Base-by-base conservation (phyloP, 1,140 invertebrate genomes). In the Tetragonula clypearis region DNA sequence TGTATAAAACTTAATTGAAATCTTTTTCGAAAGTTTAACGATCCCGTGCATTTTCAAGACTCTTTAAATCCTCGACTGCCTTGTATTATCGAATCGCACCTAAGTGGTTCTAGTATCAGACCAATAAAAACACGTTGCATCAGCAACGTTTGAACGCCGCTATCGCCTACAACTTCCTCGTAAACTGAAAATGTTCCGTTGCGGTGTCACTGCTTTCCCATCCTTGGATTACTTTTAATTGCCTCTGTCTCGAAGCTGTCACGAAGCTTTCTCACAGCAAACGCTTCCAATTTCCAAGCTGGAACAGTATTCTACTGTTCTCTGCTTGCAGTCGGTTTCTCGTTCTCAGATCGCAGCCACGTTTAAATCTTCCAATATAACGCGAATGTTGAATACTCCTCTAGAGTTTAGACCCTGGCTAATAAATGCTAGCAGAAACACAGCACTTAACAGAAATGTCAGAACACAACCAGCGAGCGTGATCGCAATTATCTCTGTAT, bases 391-490 rank as follows among this genome's bases (percentile, higher is more conserved):
- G 55, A 66, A 53, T 35, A 56, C 56, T 35, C 21, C 15, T 66
- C 35, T 35, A 62, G 60, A 62, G 60, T 68, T 17, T 66, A 66
- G 15, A 30, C 8, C 0, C 0, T 23, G 21, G 49, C 30, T 53
- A 76, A 60, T 41, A 41, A 56, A 41, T 2, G 30, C 23, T 23
- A 72, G 12, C 26, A 19, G 6, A 11, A 8, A 8, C 26, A 15
- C 23, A 56, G 26, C 73, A 56, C 60, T 78, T 55, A 69, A 56
- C 30, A 56, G 53, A 83, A 78, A 83, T 69, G 82, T 83, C 82
- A 83, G 35, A 21, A 49, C 23, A 58, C 30, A 30, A 30, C 17
- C 17, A 8, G 14, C 30, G 26, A 83, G 19, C 56, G 21, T 49
- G 26, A 55, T 35, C 74, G 35, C 35, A 83, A 83, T 83, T 78